Conservation (phyloP, 2,113 vertebrate species). For the Ardeotis arabs region DNA sequence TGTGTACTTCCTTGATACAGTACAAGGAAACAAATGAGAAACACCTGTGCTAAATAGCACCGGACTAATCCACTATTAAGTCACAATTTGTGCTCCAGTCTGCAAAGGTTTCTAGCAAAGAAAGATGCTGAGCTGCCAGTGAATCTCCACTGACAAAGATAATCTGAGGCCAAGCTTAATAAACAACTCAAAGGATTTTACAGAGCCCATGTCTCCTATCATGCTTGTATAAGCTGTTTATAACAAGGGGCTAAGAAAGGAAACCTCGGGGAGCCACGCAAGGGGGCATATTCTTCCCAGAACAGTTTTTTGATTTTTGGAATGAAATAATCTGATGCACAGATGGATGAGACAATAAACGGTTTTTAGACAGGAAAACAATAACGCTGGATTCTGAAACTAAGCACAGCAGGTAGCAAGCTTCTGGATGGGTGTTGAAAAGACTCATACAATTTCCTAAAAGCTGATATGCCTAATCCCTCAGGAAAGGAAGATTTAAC, state of each 20-base stretch:
- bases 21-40: background rate
- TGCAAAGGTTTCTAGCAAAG: constrained; percentile 5
- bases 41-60: background rate
- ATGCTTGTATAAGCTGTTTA: background rate
- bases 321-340: constrained; percentile 31
- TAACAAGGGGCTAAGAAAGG: constrained; percentile 14
- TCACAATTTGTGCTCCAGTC: background rate
- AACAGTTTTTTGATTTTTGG: constrained; percentile 20
- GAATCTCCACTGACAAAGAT: constrained; percentile 16
- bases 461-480: constrained; percentile 29
- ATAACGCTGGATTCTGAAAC: background rate
- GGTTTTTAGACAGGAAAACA: background rate
- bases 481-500: background rate
- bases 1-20: background rate
- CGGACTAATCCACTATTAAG: background rate
- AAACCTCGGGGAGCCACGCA: background rate
- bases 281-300: background rate
- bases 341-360: constrained; percentile 29
- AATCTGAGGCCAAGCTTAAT: constrained; percentile 33
- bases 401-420: constrained; percentile 37
- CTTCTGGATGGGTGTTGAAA: background rate
- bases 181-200: constrained; percentile 42
- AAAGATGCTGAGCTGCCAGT: background rate
- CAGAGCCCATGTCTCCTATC: background rate
- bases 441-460: background rate